Evolutionary conservation across 2,888 invertebrate species (phyloP), one percentile per base, ranked within the genome.

Genomic region (Drosophila prostipennis): DNA sequence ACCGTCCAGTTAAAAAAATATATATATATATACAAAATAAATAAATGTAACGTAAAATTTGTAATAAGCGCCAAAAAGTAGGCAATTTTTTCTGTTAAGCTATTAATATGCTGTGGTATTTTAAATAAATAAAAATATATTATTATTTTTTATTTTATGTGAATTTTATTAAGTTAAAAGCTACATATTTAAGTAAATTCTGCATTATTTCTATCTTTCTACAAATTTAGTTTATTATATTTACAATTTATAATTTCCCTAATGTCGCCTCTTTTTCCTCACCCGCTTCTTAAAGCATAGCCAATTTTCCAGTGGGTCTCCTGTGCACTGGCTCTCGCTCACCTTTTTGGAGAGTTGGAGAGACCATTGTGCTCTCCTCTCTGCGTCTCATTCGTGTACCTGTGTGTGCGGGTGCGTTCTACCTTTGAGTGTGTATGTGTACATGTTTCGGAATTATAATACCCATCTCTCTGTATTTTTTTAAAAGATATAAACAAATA

Each of bases 221-320:
- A 5, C 11, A 42, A 16, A 11, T 19, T 11, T 2, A 11, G 11
- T 26, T 26, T 26, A 26, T 26, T 26, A 2, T 6, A 14, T 14
- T 39, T 7, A 1, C 14, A 7, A 19, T 19, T 26, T 26, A 26
- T 26, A 5, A 26, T 26, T 26, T 26, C 26, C 26, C 6, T 26
- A 26, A 26, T 26, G 11, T 4, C 13, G 26, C 13, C 13, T 7
- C 11, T 8, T 40, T 23, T n/a, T 5, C 19, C 7, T 16, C 6
- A 13, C 7, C 11, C 11, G n/a, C 16, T 34, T 2, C 13, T 6
- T n/a, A 6, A n/a, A 4, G 39, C 6, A 14, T n/a, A 51, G 43
- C 26, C 13, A 56, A 76, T 85, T 79, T 79, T 60, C 85, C 55
- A 84, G 26, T 14, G 76, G 85, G 65, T 42, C 29, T 36, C 16